Conservation (phyloP, 2,113 vertebrate species). For the Varanus komodoensis region DNA sequence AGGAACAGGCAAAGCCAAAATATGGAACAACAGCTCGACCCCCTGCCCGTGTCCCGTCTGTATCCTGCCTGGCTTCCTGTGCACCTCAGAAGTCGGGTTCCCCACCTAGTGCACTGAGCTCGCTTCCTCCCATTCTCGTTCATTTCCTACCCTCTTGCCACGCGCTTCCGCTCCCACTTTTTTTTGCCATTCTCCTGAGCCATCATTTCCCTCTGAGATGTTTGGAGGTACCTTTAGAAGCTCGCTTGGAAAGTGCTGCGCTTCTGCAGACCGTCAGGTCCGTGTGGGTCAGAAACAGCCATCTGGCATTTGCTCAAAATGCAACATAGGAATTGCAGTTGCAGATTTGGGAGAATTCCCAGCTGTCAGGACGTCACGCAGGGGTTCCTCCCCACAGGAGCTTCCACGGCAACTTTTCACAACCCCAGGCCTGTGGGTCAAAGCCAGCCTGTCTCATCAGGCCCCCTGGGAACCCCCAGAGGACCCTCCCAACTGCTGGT, state of each 20-base stretch:
- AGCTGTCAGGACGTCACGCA: neutral
- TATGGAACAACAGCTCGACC: neutral
- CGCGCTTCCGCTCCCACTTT: slow-evolving; percentile 62
- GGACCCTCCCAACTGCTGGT: too few species aligned
- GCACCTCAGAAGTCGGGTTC: slow-evolving; percentile 32
- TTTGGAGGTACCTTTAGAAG: neutral
- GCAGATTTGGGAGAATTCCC: neutral
- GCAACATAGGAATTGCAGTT: neutral
- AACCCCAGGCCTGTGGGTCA: too few species aligned
- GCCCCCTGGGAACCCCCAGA: too few species aligned
- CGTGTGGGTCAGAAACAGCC: too few species aligned
- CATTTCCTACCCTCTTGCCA: slow-evolving; percentile 61
- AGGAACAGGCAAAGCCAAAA: neutral
- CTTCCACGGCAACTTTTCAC: too few species aligned
- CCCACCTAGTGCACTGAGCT: slow-evolving; percentile 59
- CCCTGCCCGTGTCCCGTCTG: slow-evolving; percentile 51
- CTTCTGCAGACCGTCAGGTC: neutral
- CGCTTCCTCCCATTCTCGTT: slow-evolving; percentile 73
- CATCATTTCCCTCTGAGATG: slow-evolving; percentile 3
- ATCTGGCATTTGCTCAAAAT: too few species aligned
- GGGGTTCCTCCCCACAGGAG: too few species aligned
- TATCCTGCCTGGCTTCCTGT: slow-evolving; percentile 67
- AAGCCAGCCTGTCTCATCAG: too few species aligned
- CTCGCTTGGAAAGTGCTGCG: neutral
- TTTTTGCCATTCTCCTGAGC: slow-evolving; percentile 43